These are phyloP conservation scores for Aulostomus chinensis DNA, from an alignment of 2,797 vertebrate species.

Conservation along the genomic window DNA sequence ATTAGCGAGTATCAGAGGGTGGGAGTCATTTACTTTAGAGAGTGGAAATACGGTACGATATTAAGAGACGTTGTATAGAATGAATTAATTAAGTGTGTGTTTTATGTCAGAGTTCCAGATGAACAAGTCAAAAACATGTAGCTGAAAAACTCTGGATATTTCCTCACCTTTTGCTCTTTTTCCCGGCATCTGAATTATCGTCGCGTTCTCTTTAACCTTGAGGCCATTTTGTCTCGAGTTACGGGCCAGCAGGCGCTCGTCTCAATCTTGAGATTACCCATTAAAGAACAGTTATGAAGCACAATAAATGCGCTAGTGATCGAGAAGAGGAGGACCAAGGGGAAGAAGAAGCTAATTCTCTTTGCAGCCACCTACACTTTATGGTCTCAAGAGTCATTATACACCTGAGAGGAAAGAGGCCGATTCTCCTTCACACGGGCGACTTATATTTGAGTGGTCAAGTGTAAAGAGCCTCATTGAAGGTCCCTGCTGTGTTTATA, in stretches of 20 bases:
- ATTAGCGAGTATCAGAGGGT: no score
- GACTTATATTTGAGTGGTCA: slow-evolving; percentile 48
- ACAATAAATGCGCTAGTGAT: slow-evolving; percentile 52
- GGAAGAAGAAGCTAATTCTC: slow-evolving; percentile 41
- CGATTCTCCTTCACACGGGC: slow-evolving; percentile 32
- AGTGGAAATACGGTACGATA: no score
- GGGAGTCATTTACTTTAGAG: no score
- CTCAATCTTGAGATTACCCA: slow-evolving; percentile 52
- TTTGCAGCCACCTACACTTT: slow-evolving; percentile 35
- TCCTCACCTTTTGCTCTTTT: slow-evolving; percentile 26
- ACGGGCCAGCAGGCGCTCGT: slow-evolving; percentile 51
- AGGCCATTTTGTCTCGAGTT: slow-evolving; percentile 49
- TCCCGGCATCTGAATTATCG: slow-evolving; percentile 28
- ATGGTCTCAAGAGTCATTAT: slow-evolving; percentile 45
- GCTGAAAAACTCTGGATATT: no score
- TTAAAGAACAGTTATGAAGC: slow-evolving; percentile 65
- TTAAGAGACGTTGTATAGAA: no score
- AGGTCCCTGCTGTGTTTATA: not conserved
- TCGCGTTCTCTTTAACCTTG: slow-evolving; percentile 60
- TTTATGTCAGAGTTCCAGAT: no score
- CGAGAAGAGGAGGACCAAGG: no score
- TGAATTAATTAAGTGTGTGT: no score
- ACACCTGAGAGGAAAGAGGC: slow-evolving; percentile 34
- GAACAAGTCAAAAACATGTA: no score
- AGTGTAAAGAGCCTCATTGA: slow-evolving; percentile 40